A percentile compares a stretch with the other conserved stretches of the same genome.
Evolutionary conservation across 2,113 vertebrate genomes (phyloP).

Genomic region (Bos javanicus): DNA sequence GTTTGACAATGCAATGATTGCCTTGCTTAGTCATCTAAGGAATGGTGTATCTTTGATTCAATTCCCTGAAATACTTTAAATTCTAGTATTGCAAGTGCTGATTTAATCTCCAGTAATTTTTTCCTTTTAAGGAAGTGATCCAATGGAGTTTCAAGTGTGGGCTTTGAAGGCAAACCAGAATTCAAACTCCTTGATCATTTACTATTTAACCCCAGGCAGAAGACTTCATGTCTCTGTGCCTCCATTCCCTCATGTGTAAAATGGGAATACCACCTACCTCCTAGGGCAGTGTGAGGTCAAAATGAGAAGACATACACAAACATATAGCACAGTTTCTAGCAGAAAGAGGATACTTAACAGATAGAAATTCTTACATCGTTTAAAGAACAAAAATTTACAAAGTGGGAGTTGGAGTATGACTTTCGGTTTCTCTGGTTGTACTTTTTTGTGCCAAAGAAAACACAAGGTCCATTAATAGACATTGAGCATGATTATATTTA

Average conservation of each 20-base stretch:
- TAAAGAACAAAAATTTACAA: not conserved
- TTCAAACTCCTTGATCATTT: not conserved
- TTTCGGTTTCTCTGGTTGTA: not conserved
- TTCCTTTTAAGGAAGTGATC: not conserved
- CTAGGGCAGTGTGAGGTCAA: not conserved
- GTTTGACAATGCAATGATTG: not conserved
- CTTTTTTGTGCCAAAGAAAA: not conserved
- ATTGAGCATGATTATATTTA: not conserved
- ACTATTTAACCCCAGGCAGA: not conserved
- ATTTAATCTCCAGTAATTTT: not conserved
- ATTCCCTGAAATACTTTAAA: conserved; percentile 8
- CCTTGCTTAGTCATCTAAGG: not conserved
- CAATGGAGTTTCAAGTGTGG: not conserved
- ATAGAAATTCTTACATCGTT: not conserved
- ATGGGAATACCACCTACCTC: not conserved
- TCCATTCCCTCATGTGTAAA: not conserved
- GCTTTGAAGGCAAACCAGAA: not conserved
- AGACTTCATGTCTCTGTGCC: not conserved
- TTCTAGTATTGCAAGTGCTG: not conserved
- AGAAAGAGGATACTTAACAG: not conserved
- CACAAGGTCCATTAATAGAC: not conserved
- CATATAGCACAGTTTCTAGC: not conserved
- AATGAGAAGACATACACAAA: not conserved
- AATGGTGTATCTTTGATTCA: not conserved
- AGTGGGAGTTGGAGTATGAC: not conserved